Evolutionary conservation across 2,888 invertebrate species (phyloP), one percentile per base, ranked within the genome.

Genomic region (Rapana venosa): DNA sequence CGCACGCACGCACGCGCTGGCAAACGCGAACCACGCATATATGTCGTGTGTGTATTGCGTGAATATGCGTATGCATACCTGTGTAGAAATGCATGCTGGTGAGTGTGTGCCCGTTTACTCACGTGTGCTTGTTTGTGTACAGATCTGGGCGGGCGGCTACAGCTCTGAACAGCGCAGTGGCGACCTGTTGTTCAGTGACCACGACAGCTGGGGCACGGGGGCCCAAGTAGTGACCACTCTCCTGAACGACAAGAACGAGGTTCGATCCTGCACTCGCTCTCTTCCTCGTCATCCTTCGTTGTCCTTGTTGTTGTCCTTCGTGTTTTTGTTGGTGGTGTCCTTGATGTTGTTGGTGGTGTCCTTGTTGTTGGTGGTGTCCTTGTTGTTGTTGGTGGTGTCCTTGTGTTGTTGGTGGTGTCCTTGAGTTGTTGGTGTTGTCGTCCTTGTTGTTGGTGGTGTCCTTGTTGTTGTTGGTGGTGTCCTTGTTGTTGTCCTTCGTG

Each of bases 191-290:
- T 93, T 92, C 93, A 91, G 92, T 35, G 94, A 94, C 13, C 93
- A 93, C 20, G 93, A 94, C 6, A 90, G 92, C 77, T 95, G 95
- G 97, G 97, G 97, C 87, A 95, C 96, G 90, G 97, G 97, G 22
- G 95, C 96, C 66, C 95, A 96, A 92, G 96, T 97, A 66, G 95
- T 95, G 26, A 97, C 97, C 87, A 93, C 95, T 36, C 95, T 97
- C 90, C 91, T 96, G 92, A 97, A 96, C 94, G 96, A 96, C 90
- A 96, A 96, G 84, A 96, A 96, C 88, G 97, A 97, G 94, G 96
- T 96, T 92, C 81, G 92, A 26, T 47, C 26, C 70, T 83, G 11
- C 20, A 1, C 15, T 32, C 81, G 4, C 81, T 32, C 81, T 35
- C 81, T 30, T 35, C n/a, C 22, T 2, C n/a, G 8, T 11, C 74